Evolutionary conservation across 2,888 invertebrate species (phyloP).

Genomic region (Cheilosia variabilis): DNA sequence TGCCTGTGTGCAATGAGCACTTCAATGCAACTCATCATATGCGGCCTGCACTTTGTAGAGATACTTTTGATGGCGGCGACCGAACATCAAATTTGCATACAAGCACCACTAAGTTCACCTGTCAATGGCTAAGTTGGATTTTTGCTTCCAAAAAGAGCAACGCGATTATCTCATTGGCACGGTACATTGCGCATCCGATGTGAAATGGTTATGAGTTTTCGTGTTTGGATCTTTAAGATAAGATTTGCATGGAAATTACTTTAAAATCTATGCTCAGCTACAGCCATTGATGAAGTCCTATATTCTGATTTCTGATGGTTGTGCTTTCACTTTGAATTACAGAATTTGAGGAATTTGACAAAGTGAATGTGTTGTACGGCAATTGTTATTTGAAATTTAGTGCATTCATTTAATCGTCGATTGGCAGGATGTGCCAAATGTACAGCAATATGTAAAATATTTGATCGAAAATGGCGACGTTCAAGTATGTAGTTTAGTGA

Average conservation of each 20-base stretch:
- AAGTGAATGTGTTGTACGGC: not conserved
- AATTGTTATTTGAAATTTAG: too few relatives aligned
- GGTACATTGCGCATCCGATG: constrained; percentile 4
- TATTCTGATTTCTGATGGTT: constrained; percentile 5
- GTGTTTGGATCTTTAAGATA: constrained; percentile 45
- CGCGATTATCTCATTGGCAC: constrained; percentile 64
- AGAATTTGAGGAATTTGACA: not conserved
- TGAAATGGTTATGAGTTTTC: constrained; percentile 59
- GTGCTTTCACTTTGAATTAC: constrained; percentile 2
- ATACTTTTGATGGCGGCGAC: constrained; percentile 20
- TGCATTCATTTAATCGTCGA: too few relatives aligned
- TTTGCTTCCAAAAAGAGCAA: constrained; percentile 24
- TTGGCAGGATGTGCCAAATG: too few relatives aligned
- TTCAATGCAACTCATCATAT: constrained; percentile 33
- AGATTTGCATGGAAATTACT: constrained; percentile 63
- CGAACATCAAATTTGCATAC: constrained; percentile 49
- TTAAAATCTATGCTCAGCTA: constrained; percentile 11
- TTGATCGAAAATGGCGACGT: too few relatives aligned
- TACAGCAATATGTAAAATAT: too few relatives aligned
- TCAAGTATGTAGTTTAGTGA: too few relatives aligned
- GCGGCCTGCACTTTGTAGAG: constrained; percentile 37
- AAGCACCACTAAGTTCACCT: constrained; percentile 51
- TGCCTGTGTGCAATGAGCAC: constrained; percentile 13
- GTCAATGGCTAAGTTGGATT: constrained; percentile 41
- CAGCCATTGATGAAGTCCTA: constrained; percentile 6